Evolutionary conservation across 2,113 vertebrate species (phyloP), one percentile per base, ranked within the genome.

Genomic region (Neotoma lepida): DNA sequence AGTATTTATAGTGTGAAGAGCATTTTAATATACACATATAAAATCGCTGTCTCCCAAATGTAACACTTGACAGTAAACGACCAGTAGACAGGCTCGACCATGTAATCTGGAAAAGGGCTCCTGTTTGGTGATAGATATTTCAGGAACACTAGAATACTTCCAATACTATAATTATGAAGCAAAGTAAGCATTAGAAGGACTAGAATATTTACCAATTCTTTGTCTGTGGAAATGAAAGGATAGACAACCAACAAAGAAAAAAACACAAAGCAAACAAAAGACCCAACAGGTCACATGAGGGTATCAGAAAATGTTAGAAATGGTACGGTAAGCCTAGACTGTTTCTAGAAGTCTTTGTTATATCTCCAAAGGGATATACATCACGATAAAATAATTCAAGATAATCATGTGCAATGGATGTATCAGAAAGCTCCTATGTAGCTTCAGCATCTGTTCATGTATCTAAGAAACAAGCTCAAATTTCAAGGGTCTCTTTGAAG

Each of bases 1-100:
- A 87, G 2, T 41, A 88, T 86, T 96, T 88, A 26, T 51, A 88
- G 51, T 77, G 58, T 73, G 66, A 94, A 92, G 51, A 77, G 46
- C 14, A 86, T 92, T 88, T 95, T 56, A 94, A 58, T 33, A 89
- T 54, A 41, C 6, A 33, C 8, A 4, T 74, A 64, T 85, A n/a
- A 86, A 63, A 58, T 87, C 56, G 49, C 22, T 86, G 1, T 92
- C 15, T 12, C 26, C 9, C 1, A 93, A 91, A 77, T 2, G n/a
- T 66, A 81, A 49, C 44, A 81, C 54, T 12, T 41, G 35, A 71
- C 24, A 39, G 20, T 18, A 18, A 87, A 39, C 2, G 2, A 10
- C 20, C 35, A 71, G 13, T 13, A 56, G 49, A 73, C 14, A 6
- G 49, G 3, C 4, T 56, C 0, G 0, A 56, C 9, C 20, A 30